Conservation (phyloP, 2,113 vertebrate genomes). For the Myrmecophaga tridactyla region DNA sequence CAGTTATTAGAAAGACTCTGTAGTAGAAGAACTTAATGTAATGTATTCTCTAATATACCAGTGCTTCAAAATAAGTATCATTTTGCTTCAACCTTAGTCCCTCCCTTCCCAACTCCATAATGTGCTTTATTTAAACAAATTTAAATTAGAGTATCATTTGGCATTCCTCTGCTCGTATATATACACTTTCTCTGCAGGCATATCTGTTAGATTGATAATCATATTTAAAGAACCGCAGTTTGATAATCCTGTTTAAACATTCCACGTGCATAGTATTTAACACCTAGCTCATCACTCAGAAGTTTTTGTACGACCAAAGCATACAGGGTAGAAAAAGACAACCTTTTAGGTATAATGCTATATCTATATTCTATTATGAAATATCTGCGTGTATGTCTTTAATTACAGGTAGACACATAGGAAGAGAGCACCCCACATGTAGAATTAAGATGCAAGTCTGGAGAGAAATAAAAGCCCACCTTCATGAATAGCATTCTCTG, state of each 20-base stretch:
- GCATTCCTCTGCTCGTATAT: not conserved
- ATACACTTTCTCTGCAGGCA: not conserved
- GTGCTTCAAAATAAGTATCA: not conserved
- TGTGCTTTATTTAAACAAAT: conserved; percentile 9
- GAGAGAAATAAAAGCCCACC: not conserved
- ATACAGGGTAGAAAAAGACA: not conserved
- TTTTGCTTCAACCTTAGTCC: not conserved
- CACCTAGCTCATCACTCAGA: not conserved
- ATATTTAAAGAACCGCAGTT: not conserved
- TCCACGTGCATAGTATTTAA: not conserved
- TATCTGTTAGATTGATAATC: not conserved
- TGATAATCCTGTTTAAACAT: not conserved
- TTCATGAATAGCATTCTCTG: not conserved
- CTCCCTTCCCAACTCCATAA: not conserved
- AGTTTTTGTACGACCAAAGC: not conserved
- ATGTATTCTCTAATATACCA: not conserved
- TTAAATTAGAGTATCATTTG: not conserved
- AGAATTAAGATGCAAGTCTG: not conserved
- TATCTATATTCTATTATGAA: not conserved
- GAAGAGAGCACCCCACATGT: not conserved
- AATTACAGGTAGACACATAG: not conserved
- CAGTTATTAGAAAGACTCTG: not conserved
- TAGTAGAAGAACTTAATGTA: not conserved
- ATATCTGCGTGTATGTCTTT: not conserved
- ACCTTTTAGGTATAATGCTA: not conserved